These are phyloP conservation scores for Calephelis virginiensis DNA, from an alignment of 1,140 invertebrate genomes.

Conservation along the genomic window DNA sequence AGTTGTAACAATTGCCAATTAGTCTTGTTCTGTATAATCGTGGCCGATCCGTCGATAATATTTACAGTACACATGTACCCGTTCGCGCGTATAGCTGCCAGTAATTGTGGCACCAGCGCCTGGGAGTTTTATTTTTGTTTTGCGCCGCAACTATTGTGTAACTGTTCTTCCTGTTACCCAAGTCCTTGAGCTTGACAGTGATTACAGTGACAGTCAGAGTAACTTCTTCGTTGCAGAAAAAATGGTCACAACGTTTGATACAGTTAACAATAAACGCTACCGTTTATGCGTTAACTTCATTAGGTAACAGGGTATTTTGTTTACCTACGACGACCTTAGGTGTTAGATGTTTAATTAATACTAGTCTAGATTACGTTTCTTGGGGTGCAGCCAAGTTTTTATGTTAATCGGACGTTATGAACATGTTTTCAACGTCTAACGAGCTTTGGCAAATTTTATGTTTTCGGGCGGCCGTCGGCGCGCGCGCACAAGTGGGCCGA, in stretches of 20 bases:
- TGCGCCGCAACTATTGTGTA: constrained; percentile 47
- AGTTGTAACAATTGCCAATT: constrained; percentile 20
- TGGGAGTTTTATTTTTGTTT: constrained; percentile 68
- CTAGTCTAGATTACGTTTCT: constrained; percentile 39
- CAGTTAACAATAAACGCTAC: neutral
- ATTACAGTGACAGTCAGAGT: constrained; percentile 37
- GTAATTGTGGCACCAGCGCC: constrained; percentile 32
- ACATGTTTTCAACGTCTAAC: constrained; percentile 50
- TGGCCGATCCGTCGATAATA: constrained; percentile 15
- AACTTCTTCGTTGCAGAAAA: neutral
- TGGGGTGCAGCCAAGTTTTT: constrained; percentile 60
- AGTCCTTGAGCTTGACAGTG: constrained; percentile 61
- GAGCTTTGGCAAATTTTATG: constrained; percentile 60
- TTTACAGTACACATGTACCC: constrained; percentile 14
- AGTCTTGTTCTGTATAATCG: constrained; percentile 21
- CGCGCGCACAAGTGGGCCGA: constrained; percentile 40
- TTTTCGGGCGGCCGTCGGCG: constrained; percentile 42
- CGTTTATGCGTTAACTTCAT: neutral
- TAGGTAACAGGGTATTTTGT: constrained; percentile 2
- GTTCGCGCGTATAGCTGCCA: constrained; percentile 11
- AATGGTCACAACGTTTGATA: neutral
- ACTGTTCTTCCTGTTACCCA: constrained; percentile 56
- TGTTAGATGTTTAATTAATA: constrained; percentile 44
- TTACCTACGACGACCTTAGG: constrained; percentile 27
- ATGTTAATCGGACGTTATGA: constrained; percentile 62